These are phyloP conservation scores for Agrochola litura DNA, from an alignment of 2,888 invertebrate species.

Conservation along the genomic window DNA sequence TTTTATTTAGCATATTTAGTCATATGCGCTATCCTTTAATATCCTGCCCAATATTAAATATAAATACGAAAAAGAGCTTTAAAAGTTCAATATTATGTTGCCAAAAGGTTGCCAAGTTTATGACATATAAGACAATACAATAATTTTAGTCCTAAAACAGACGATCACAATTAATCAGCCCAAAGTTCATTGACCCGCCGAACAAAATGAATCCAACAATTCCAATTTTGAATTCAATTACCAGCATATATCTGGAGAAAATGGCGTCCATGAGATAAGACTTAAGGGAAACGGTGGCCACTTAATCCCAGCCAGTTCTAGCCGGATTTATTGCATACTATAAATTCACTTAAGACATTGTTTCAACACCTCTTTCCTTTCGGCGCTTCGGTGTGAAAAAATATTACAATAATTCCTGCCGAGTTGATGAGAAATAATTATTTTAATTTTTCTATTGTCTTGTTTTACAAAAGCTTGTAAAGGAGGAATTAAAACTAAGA, in stretches of 20 bases:
- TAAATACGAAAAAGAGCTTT: too few species aligned
- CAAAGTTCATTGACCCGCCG: background rate
- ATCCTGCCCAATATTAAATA: too few species aligned
- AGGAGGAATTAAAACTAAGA: background rate
- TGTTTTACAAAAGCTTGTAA: background rate
- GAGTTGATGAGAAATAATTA: background rate
- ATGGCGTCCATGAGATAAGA: conserved; percentile 62
- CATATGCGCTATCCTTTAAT: too few species aligned
- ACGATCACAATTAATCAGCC: background rate
- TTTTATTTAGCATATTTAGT: too few species aligned
- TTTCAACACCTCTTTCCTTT: conserved; percentile 46
- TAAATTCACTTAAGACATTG: conserved; percentile 58
- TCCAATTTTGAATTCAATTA: conserved; percentile 54
- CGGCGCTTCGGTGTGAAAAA: conserved; percentile 18
- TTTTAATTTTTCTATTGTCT: background rate
- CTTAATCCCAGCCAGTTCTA: conserved; percentile 66
- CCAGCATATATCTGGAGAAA: conserved; percentile 49
- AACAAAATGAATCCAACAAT: conserved; percentile 10
- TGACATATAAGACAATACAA: background rate
- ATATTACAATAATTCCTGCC: conserved; percentile 13
- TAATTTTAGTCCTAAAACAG: background rate
- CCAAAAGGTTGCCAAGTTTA: background rate
- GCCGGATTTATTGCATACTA: conserved; percentile 66
- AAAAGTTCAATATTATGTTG: background rate
- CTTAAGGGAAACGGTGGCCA: conserved; percentile 63